Conservation (phyloP, 1,140 invertebrate genomes). For the Zeugodacus cucurbitae region DNA sequence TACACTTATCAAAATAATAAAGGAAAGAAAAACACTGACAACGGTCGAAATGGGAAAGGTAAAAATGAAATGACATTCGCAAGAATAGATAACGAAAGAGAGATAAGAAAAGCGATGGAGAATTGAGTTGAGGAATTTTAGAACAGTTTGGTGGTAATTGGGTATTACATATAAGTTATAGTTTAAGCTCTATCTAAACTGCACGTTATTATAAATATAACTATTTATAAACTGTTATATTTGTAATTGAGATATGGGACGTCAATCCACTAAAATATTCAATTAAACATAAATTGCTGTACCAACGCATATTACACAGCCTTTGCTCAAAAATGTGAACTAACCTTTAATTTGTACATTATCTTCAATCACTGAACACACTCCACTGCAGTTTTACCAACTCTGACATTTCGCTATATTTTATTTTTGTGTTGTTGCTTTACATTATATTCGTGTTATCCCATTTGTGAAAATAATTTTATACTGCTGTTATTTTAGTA, state of each 20-base stretch:
- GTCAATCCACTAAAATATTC: too few relatives aligned
- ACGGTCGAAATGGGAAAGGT: not conserved
- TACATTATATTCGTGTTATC: not conserved
- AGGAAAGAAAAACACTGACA: constrained; percentile 42
- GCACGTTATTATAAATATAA: too few relatives aligned
- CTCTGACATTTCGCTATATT: not conserved
- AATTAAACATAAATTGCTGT: too few relatives aligned
- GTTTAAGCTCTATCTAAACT: too few relatives aligned
- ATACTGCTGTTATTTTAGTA: not conserved
- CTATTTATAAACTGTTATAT: too few relatives aligned
- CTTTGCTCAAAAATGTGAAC: too few relatives aligned
- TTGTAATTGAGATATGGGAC: too few relatives aligned
- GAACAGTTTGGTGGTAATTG: not conserved
- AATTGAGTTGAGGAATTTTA: not conserved
- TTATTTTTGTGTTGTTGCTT: not conserved
- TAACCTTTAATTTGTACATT: too few relatives aligned
- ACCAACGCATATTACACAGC: too few relatives aligned
- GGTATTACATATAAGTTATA: too few relatives aligned
- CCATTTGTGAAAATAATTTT: not conserved
- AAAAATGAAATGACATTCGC: not conserved
- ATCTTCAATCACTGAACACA: not conserved
- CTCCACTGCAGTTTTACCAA: not conserved
- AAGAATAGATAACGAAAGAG: not conserved
- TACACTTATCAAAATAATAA: constrained; percentile 8
- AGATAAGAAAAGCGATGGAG: not conserved